phyloP scores from a whole-genome alignment of 1,140 invertebrate species.

The Hycleus cichorii region DNA sequence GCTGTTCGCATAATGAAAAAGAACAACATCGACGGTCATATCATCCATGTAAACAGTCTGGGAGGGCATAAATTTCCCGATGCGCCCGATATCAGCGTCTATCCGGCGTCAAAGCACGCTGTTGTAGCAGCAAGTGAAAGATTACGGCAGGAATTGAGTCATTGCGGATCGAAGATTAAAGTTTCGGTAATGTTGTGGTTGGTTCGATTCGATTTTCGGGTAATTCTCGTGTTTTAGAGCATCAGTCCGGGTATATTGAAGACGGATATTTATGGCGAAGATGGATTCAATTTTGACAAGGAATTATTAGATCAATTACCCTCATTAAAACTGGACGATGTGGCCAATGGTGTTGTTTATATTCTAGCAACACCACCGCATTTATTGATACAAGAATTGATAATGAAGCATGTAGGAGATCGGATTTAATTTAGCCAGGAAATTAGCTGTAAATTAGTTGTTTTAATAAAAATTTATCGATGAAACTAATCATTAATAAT shows the following conservation, averaged over 20 bases:
- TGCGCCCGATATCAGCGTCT: constrained; percentile 41
- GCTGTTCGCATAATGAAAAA: constrained; percentile 61
- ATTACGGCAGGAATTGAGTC: constrained; percentile 54
- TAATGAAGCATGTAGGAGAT: neutral
- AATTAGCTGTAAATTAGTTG: too few relatives aligned
- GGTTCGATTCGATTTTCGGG: neutral
- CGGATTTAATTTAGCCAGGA: too few relatives aligned
- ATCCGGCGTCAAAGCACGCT: constrained; percentile 62
- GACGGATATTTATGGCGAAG: neutral
- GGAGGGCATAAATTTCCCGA: constrained; percentile 44
- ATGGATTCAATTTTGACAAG: too few relatives aligned
- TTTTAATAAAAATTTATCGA: too few relatives aligned
- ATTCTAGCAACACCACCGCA: neutral
- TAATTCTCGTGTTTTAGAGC: neutral
- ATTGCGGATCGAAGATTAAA: constrained; percentile 52
- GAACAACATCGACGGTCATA: constrained; percentile 55
- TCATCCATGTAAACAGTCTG: constrained; percentile 63
- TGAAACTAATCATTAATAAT: too few relatives aligned
- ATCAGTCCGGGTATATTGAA: constrained; percentile 18
- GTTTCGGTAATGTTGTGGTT: constrained; percentile 49
- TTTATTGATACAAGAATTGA: neutral
- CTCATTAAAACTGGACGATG: neutral
- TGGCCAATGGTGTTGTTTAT: neutral
- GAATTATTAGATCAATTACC: neutral
- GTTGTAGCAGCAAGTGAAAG: constrained; percentile 58